phyloP scores from a whole-genome alignment of 2,113 vertebrate genomes.

The Trematomus loennbergii region DNA sequence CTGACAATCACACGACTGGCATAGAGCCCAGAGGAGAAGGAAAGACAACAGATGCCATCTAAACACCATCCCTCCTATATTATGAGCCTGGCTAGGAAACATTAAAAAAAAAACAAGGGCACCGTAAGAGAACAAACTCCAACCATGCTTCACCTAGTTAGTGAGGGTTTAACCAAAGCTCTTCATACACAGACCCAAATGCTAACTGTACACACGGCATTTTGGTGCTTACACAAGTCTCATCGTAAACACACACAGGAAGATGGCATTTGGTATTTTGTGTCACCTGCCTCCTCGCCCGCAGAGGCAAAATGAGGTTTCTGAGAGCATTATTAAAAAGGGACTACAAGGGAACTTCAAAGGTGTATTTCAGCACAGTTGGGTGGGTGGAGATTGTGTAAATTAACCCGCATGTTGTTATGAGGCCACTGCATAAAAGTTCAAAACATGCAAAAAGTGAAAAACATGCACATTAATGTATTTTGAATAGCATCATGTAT shows the following conservation, averaged over 20 bases:
- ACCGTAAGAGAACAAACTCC: conserved; percentile 31
- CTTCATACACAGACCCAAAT: conserved; percentile 4
- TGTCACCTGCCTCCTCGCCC: conserved; percentile 44
- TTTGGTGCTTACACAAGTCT: background rate
- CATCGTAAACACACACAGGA: conserved; percentile 28
- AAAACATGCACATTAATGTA: conserved; percentile 7
- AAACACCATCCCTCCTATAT: conserved; percentile 57
- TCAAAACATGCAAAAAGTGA: conserved; percentile 40
- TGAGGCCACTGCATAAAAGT: conserved; percentile 29
- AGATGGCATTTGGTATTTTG: conserved; percentile 26
- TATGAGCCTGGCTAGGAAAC: conserved; percentile 40
- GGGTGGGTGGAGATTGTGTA: conserved; percentile 64
- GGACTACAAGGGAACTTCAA: conserved; percentile 71
- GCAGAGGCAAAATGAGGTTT: conserved; percentile 65
- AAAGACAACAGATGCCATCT: conserved; percentile 80
- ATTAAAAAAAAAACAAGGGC: conserved; percentile 46
- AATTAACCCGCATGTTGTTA: conserved; percentile 68
- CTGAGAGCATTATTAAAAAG: conserved; percentile 77
- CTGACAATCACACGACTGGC: conserved; percentile 78
- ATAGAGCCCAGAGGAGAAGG: conserved; percentile 64
- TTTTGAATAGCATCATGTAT: conserved; percentile 24
- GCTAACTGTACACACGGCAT: background rate
- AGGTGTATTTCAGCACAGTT: conserved; percentile 64
- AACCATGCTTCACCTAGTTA: conserved; percentile 33
- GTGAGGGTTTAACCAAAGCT: conserved; percentile 12